Evolutionary conservation across 37 sponge, comb jelly and placozoan genomes (phyloP).

Genomic region (Axinella damicornis): DNA sequence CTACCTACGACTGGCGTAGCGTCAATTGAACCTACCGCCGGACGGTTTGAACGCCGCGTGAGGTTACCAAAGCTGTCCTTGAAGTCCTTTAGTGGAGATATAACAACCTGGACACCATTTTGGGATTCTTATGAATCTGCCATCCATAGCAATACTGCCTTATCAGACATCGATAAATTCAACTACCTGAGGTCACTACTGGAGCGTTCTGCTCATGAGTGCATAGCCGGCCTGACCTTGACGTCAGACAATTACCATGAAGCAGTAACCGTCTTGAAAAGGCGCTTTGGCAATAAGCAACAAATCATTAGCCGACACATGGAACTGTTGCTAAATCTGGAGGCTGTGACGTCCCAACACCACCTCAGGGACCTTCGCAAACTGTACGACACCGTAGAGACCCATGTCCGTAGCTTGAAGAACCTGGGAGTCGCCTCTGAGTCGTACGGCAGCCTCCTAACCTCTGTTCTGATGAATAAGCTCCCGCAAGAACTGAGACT

Average conservation of each 20-base stretch:
- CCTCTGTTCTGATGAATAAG: slow-evolving; percentile 7
- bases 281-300: slow-evolving; percentile 18
- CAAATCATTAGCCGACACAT: slow-evolving; percentile 8
- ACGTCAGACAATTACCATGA: slow-evolving; percentile 5
- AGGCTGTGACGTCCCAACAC: background rate
- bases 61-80: slow-evolving; percentile 9
- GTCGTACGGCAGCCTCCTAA: slow-evolving; percentile 5
- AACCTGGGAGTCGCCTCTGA: background rate
- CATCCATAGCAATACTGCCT: background rate
- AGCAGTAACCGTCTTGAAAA: background rate
- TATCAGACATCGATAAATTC: slow-evolving; percentile 26
- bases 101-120: slow-evolving; percentile 10
- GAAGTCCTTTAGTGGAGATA: slow-evolving; percentile 17
- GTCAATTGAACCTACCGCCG: too few relatives aligned
- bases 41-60: background rate
- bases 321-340: slow-evolving; percentile 8
- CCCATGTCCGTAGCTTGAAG: background rate
- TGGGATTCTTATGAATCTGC: slow-evolving; percentile 17
- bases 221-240: background rate
- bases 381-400: slow-evolving; percentile 17
- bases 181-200: slow-evolving; percentile 16
- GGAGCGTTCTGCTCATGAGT: slow-evolving; percentile 1
- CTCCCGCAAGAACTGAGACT: slow-evolving; percentile 10
- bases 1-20: background rate
- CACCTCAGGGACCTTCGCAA: background rate